These are phyloP conservation scores for Neoarius graeffei DNA, from an alignment of 2,113 vertebrate species.

Conservation along the genomic window DNA sequence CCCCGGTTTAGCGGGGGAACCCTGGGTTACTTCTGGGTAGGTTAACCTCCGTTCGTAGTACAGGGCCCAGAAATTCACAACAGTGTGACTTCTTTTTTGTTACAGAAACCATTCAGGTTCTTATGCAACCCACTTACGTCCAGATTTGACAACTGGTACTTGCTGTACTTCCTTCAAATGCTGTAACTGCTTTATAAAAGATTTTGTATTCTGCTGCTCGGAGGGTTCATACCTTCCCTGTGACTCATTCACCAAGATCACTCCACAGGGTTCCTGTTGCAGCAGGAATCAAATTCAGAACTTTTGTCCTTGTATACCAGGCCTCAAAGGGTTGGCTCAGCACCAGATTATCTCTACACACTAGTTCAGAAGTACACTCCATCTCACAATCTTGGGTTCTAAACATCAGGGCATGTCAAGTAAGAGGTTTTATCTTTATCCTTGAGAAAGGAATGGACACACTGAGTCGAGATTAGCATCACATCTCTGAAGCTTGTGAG, in stretches of 20 bases:
- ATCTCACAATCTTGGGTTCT: neutral
- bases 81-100: neutral
- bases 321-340: constrained; percentile 2
- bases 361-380: neutral
- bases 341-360: neutral
- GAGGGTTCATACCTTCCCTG: neutral
- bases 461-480: neutral
- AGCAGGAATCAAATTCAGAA: constrained; percentile 19
- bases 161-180: neutral
- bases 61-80: neutral
- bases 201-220: neutral
- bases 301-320: neutral
- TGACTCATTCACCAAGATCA: neutral
- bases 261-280: constrained; percentile 1
- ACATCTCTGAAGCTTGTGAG: neutral
- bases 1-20: no score
- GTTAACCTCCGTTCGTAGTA: no score
- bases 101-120: neutral
- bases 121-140: neutral
- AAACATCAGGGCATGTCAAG: neutral
- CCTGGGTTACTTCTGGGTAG: no score
- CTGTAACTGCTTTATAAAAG: neutral
- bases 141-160: neutral
- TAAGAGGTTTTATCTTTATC: neutral
- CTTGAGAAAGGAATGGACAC: neutral